phyloP scores from a whole-genome alignment of 1,140 invertebrate genomes.

The Ptiloglossa arizonensis region DNA sequence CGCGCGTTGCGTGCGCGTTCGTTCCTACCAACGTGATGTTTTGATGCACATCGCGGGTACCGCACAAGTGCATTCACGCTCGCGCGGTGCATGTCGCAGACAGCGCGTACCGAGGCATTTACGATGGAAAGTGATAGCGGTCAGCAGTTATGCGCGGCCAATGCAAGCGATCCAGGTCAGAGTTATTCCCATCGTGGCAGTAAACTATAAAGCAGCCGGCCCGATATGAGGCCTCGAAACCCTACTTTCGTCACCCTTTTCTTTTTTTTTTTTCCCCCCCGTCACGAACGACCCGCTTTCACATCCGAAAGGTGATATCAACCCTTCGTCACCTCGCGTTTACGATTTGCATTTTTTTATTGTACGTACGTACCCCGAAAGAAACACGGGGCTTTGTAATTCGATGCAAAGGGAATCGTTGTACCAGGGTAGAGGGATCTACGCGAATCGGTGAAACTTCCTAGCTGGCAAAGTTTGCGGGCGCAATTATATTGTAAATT shows the following conservation, averaged over 20 bases:
- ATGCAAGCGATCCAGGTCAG: conserved; percentile 77
- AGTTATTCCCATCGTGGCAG: conserved; percentile 70
- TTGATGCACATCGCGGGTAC: conserved; percentile 20
- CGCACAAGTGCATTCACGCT: conserved; percentile 9
- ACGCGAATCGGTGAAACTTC: too few species aligned
- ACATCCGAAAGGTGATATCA: conserved; percentile 38
- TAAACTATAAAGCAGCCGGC: conserved; percentile 62
- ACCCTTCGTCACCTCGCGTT: conserved; percentile 58
- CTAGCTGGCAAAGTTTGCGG: not conserved
- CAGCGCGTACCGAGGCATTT: conserved; percentile 34
- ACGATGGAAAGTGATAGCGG: conserved; percentile 67
- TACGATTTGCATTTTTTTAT: conserved; percentile 18
- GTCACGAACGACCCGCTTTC: conserved; percentile 35
- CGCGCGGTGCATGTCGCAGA: conserved; percentile 22
- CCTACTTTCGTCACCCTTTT: conserved; percentile 32
- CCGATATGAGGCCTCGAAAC: conserved; percentile 14
- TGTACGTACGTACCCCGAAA: not conserved
- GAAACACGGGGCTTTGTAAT: not conserved
- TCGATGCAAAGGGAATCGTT: not conserved
- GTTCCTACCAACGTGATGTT: conserved; percentile 1
- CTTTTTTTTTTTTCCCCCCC: too few species aligned
- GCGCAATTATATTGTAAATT: not conserved
- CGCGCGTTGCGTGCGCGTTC: not conserved
- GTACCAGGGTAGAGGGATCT: too few species aligned
- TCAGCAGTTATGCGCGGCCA: conserved; percentile 64